These are phyloP conservation scores for Pyrgus malvae DNA, from an alignment of 2,888 invertebrate genomes.

Conservation along the genomic window DNA sequence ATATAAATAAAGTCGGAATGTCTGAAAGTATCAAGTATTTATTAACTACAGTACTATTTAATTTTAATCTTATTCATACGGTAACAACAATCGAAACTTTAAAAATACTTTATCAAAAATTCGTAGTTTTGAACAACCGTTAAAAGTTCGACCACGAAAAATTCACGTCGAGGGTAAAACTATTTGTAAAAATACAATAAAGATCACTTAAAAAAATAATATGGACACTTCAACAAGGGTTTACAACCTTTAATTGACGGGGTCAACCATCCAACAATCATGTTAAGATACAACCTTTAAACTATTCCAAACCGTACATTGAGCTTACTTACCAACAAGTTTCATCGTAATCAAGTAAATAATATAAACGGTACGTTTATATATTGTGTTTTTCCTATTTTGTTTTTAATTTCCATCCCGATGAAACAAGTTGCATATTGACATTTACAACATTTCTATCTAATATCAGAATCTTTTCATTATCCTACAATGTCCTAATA, in stretches of 20 bases:
- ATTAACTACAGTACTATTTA: slow-evolving; percentile 47
- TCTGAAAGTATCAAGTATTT: slow-evolving; percentile 53
- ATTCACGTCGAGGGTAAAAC: slow-evolving; percentile 42
- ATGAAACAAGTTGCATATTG: slow-evolving; percentile 15
- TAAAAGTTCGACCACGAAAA: slow-evolving; percentile 38
- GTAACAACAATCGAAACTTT: slow-evolving; percentile 74
- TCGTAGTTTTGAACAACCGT: slow-evolving; percentile 49
- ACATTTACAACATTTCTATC: slow-evolving; percentile 53
- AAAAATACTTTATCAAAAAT: slow-evolving; percentile 68
- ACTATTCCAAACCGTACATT: slow-evolving; percentile 53
- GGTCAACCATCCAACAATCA: slow-evolving; percentile 56
- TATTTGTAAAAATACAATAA: slow-evolving; percentile 46
- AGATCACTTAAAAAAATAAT: slow-evolving; percentile 66
- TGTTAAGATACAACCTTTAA: slow-evolving; percentile 54
- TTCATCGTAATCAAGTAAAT: slow-evolving; percentile 4
- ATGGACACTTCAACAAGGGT: slow-evolving; percentile 66
- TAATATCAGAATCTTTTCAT: slow-evolving; percentile 32
- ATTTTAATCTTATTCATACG: slow-evolving; percentile 54
- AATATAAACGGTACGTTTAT: no score
- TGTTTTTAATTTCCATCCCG: slow-evolving; percentile 1
- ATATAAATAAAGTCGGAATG: slow-evolving; percentile 65
- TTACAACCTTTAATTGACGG: slow-evolving; percentile 71
- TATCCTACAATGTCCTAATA: slow-evolving; percentile 32
- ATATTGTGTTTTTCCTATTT: neutral
- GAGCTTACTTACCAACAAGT: slow-evolving; percentile 47